A percentile compares a stretch with the other conserved stretches of the same genome.
These are phyloP conservation scores for Orthonychiurus folsomi DNA, from an alignment of 2,888 invertebrate genomes.

Conservation along the genomic window DNA sequence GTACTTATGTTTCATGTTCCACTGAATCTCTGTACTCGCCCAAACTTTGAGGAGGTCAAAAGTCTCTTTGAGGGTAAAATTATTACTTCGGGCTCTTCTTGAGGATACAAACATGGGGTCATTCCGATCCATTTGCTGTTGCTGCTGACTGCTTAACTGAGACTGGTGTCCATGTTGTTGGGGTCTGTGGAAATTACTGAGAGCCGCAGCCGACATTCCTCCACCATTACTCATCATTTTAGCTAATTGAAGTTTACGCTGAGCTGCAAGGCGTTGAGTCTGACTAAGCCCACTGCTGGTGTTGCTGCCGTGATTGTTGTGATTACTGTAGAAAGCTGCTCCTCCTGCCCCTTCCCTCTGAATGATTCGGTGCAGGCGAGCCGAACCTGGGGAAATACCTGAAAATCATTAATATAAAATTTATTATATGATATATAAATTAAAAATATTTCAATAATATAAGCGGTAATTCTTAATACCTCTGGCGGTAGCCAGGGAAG, in stretches of 20 bases:
- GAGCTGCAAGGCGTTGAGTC: constrained; percentile 27
- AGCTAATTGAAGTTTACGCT: constrained; percentile 35
- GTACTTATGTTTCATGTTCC: constrained; percentile 37
- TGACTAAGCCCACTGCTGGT: constrained; percentile 20
- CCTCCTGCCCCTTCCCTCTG: constrained; percentile 17
- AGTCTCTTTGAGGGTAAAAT: constrained; percentile 39
- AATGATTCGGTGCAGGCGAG: constrained; percentile 23
- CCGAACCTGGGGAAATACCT: constrained; percentile 17
- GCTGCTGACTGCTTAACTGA: not conserved
- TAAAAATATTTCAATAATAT: no score
- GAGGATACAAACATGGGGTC: constrained; percentile 35
- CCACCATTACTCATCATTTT: constrained; percentile 38
- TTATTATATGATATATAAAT: no score
- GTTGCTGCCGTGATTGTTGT: constrained; percentile 12
- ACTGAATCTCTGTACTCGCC: constrained; percentile 40
- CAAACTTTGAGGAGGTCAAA: constrained; percentile 40
- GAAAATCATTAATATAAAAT: no score
- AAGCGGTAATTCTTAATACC: no score
- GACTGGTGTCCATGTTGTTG: not conserved
- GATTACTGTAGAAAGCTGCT: constrained; percentile 11
- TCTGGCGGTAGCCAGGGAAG: constrained; percentile 1
- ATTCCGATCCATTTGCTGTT: constrained; percentile 16
- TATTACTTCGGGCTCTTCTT: constrained; percentile 38
- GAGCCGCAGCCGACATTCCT: constrained; percentile 14
- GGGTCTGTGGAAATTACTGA: not conserved